Evolutionary conservation across 2,797 vertebrate genomes (phyloP).

Genomic region (Trichosurus vulpecula): DNA sequence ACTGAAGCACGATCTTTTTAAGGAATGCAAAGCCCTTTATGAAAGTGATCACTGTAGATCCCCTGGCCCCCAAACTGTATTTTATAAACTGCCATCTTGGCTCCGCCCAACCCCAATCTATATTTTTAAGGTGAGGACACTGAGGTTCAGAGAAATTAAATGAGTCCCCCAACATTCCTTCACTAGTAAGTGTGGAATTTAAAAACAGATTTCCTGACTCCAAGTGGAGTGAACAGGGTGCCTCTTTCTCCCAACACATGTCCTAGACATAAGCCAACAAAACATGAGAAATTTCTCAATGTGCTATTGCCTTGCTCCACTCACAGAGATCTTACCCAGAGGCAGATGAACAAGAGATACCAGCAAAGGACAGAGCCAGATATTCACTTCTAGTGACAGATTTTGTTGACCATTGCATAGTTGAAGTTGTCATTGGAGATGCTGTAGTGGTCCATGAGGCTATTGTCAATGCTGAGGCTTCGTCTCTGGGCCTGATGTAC

Average conservation of each 20-base stretch:
- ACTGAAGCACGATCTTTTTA: background rate
- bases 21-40: background rate
- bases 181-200: background rate
- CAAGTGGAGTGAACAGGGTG: background rate
- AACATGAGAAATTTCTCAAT: background rate
- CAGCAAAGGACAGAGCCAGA: rapidly evolving
- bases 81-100: too few relatives aligned
- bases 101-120: too few relatives aligned
- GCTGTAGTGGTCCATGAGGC: background rate
- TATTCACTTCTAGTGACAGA: rapidly evolving
- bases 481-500: background rate
- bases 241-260: background rate
- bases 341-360: background rate
- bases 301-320: background rate
- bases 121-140: background rate
- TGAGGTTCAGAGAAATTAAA: background rate
- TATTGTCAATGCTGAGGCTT: too few relatives aligned
- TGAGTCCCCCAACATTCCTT: background rate
- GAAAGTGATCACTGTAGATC: background rate
- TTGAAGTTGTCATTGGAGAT: background rate
- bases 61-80: too few relatives aligned
- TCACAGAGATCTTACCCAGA: background rate
- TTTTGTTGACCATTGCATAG: rapidly evolving
- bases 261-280: background rate
- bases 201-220: background rate